These are phyloP conservation scores for Orthonychiurus folsomi DNA, from an alignment of 2,888 invertebrate species.

Conservation along the genomic window DNA sequence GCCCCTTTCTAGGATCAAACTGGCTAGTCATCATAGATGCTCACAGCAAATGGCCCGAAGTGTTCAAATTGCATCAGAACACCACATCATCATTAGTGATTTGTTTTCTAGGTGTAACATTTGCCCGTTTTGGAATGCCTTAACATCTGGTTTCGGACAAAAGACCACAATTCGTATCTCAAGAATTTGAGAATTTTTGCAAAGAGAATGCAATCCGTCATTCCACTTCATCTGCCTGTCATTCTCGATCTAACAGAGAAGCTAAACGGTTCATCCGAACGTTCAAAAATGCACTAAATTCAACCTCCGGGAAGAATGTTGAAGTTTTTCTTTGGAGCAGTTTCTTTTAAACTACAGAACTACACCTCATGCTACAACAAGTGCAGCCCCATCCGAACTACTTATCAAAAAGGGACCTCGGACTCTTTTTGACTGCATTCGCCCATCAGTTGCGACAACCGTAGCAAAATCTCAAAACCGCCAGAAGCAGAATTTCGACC, in stretches of 20 bases:
- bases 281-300: no score
- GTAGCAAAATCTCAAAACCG: constrained; percentile 10
- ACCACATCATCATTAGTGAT: constrained; percentile 15
- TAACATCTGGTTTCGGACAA: constrained; percentile 21
- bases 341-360: constrained; percentile 15
- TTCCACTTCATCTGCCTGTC: constrained; percentile 14
- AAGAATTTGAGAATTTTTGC: constrained; percentile 18
- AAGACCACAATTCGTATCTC: constrained; percentile 16
- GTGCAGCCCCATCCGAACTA: constrained; percentile 14
- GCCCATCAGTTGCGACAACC: neutral
- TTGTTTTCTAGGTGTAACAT: constrained; percentile 1
- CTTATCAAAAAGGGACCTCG: constrained; percentile 11
- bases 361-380: constrained; percentile 20
- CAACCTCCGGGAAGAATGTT: no score
- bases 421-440: constrained; percentile 13
- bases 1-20: constrained; percentile 18
- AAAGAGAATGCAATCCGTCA: constrained; percentile 15
- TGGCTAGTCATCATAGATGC: constrained; percentile 25
- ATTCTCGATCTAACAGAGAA: constrained; percentile 20
- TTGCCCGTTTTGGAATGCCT: constrained; percentile 18
- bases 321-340: neutral
- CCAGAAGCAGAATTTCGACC: constrained; percentile 16
- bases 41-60: constrained; percentile 26
- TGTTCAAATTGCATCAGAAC: constrained; percentile 10
- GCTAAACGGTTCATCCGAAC: constrained; percentile 21